phyloP scores from a whole-genome alignment of 2,113 vertebrate genomes.

The Lethenteron reissneri region DNA sequence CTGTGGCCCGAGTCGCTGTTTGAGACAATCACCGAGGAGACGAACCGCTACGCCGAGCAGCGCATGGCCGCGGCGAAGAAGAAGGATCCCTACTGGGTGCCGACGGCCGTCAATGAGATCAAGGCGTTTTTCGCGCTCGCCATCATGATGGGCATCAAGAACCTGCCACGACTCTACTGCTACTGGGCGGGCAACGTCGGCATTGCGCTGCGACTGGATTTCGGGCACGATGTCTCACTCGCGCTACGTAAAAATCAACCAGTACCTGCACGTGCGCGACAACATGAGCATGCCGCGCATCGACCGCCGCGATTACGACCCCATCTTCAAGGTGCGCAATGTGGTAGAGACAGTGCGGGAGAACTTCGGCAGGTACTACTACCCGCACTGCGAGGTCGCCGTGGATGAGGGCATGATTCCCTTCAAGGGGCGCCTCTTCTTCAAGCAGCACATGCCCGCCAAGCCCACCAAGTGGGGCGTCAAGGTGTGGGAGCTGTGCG shows the following conservation, averaged over 20 bases:
- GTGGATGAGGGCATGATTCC: constrained; percentile 9
- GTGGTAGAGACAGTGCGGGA: constrained; percentile 3
- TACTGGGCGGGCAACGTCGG: constrained; percentile 7
- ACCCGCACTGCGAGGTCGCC: constrained; percentile 3
- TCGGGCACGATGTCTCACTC: constrained; percentile 6
- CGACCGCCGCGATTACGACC: constrained; percentile 6
- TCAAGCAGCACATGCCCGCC: constrained; percentile 8
- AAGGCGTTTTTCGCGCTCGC: constrained; percentile 9
- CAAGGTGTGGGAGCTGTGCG: constrained; percentile 10
- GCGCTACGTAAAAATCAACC: constrained; percentile 9
- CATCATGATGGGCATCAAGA: constrained; percentile 11
- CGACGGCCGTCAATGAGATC: constrained; percentile 7
- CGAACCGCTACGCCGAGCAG: constrained; percentile 8
- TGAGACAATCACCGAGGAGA: constrained; percentile 7
- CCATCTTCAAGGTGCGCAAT: constrained; percentile 8
- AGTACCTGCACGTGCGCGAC: constrained; percentile 8
- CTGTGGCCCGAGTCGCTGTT: constrained; percentile 8
- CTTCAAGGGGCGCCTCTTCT: constrained; percentile 9
- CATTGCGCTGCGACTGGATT: constrained; percentile 8
- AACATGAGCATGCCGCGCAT: not conserved
- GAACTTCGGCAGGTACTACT: constrained; percentile 4
- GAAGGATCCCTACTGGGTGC: constrained; percentile 5
- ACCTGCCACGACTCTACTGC: constrained; percentile 8
- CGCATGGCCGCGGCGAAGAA: constrained; percentile 6
- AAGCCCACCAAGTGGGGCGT: constrained; percentile 10